A percentile compares a stretch with the other conserved stretches of the same genome.
These are phyloP conservation scores for Poliocrania exsul DNA, from an alignment of 2,797 vertebrate genomes.

Conservation along the genomic window DNA sequence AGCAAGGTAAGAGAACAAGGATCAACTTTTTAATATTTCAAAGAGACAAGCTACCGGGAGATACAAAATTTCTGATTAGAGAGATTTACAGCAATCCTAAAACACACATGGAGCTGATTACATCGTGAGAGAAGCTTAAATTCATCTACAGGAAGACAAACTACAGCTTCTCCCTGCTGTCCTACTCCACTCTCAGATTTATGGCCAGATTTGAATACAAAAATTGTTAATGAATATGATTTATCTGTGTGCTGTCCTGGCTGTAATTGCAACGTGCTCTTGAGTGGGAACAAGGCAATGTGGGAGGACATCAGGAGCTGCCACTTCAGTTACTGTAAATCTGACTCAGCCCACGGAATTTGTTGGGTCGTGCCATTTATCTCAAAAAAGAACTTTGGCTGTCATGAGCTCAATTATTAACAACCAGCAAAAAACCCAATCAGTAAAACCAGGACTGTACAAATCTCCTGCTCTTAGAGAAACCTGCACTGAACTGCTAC, in stretches of 20 bases:
- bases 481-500: not conserved
- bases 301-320: not conserved
- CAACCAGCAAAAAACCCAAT: too few species aligned
- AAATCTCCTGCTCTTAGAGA: not conserved
- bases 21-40: slow-evolving; percentile 50
- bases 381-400: not conserved
- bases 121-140: not conserved
- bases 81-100: slow-evolving; percentile 62
- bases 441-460: not conserved
- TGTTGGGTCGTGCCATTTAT: not conserved
- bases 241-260: not conserved
- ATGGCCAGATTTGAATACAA: not conserved
- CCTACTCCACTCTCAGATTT: not conserved
- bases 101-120: slow-evolving; percentile 30
- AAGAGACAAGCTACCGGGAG: not conserved
- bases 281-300: not conserved
- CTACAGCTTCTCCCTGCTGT: not conserved
- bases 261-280: not conserved
- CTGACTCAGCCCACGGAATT: not conserved
- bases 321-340: not conserved
- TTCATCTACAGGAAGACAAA: not conserved
- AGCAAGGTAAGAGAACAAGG: slow-evolving; percentile 55
- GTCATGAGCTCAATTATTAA: not conserved
- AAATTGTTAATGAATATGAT: not conserved
- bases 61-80: slow-evolving; percentile 54